phyloP scores from a whole-genome alignment of 2,797 vertebrate species.

The Okamejei kenojei region DNA sequence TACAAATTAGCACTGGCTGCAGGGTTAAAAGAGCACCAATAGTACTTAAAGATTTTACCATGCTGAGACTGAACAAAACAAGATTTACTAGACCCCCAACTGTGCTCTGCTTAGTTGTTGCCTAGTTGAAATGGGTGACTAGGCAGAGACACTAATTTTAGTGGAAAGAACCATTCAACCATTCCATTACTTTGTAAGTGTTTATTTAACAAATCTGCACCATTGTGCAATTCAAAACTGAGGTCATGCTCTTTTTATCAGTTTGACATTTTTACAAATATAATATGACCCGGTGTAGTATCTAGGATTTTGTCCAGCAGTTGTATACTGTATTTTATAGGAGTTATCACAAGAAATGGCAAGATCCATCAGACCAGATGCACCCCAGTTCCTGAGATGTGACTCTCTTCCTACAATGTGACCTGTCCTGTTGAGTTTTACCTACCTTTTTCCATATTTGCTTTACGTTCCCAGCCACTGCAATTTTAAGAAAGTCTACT shows the following conservation, averaged over 20 bases:
- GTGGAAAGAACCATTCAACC: neutral
- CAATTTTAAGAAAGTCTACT: too few species aligned
- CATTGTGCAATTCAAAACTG: neutral
- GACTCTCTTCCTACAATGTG: too few species aligned
- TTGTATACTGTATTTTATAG: neutral
- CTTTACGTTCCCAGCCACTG: too few species aligned
- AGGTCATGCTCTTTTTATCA: neutral
- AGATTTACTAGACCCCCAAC: neutral
- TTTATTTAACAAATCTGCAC: neutral
- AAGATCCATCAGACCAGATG: neutral
- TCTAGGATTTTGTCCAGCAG: neutral
- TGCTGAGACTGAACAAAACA: neutral
- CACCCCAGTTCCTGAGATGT: too few species aligned
- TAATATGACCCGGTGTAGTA: neutral
- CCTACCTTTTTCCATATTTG: too few species aligned
- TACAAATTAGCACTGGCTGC: neutral
- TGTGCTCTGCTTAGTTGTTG: neutral
- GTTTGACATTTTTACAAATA: neutral
- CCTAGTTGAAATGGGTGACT: neutral
- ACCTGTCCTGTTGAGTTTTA: too few species aligned
- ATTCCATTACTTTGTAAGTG: neutral
- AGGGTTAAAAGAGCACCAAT: neutral
- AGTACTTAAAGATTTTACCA: neutral
- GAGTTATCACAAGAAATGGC: neutral
- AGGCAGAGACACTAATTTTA: neutral